A percentile compares a stretch with the other conserved stretches of the same genome.
These are phyloP conservation scores for Troilus luridus DNA, from an alignment of 2,888 invertebrate genomes.

Conservation along the genomic window DNA sequence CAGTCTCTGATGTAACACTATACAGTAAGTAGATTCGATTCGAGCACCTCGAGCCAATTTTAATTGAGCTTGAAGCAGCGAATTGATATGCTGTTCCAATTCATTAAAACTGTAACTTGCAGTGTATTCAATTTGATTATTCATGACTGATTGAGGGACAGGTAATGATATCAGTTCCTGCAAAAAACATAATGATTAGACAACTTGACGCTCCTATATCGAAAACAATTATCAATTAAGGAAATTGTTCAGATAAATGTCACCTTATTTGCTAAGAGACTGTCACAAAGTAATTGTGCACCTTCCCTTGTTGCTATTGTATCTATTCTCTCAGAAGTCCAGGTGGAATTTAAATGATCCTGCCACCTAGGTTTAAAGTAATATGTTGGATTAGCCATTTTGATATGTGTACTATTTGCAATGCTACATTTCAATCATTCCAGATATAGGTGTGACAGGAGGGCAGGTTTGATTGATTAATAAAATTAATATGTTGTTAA, in stretches of 20 bases:
- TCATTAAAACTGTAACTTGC: conserved; percentile 69
- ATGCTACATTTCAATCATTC: conserved; percentile 20
- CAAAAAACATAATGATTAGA: conserved; percentile 48
- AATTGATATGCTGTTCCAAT: conserved; percentile 72
- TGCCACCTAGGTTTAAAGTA: conserved; percentile 70
- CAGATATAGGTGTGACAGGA: background rate
- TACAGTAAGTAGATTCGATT: conserved; percentile 74
- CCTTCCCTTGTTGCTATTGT: conserved; percentile 72
- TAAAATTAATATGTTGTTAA: background rate
- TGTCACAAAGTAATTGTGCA: conserved; percentile 72
- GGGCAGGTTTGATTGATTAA: conserved; percentile 22
- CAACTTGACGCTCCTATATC: background rate
- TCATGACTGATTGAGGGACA: conserved; percentile 60
- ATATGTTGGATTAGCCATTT: conserved; percentile 62
- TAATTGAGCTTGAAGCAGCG: conserved; percentile 72
- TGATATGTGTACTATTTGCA: background rate
- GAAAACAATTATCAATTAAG: background rate
- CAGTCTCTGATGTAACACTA: conserved; percentile 73
- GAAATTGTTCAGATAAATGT: background rate
- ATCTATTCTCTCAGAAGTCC: conserved; percentile 73
- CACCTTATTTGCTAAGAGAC: conserved; percentile 73
- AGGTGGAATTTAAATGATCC: conserved; percentile 74
- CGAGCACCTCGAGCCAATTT: conserved; percentile 73
- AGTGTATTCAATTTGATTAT: conserved; percentile 68
- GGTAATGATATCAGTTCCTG: conserved; percentile 64